These are phyloP conservation scores for Oligia latruncula DNA, from an alignment of 2,888 invertebrate genomes.

Conservation along the genomic window DNA sequence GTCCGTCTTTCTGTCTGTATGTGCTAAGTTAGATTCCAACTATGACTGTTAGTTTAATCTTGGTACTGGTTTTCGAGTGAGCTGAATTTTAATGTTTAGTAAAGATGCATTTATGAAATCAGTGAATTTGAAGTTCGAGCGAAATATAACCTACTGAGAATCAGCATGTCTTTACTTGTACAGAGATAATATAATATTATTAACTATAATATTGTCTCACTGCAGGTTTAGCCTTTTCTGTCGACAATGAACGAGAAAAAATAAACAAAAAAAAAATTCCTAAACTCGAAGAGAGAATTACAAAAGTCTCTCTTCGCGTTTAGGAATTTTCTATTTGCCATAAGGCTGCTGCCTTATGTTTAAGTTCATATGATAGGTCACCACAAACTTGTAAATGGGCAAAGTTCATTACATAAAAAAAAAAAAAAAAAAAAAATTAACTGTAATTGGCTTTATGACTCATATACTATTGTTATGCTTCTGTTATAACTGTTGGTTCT, in stretches of 20 bases:
- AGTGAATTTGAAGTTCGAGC: background rate
- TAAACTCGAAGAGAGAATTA: too few species aligned
- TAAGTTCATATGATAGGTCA: background rate
- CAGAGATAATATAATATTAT: too few species aligned
- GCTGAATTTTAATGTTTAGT: slow-evolving; percentile 19
- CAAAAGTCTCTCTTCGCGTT: too few species aligned
- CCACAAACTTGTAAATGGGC: background rate
- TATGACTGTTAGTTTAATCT: slow-evolving; percentile 34
- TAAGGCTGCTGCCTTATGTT: background rate
- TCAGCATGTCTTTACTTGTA: too few species aligned
- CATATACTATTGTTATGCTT: too few species aligned
- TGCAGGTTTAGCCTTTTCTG: background rate
- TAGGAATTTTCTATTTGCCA: background rate
- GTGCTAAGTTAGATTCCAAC: slow-evolving; percentile 36
- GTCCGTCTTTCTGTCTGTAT: slow-evolving; percentile 44
- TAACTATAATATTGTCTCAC: too few species aligned
- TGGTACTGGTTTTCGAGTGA: slow-evolving; percentile 9
- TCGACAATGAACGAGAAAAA: background rate
- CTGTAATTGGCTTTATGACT: too few species aligned
- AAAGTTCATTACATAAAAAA: background rate
- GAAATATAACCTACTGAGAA: background rate
- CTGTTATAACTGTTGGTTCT: too few species aligned
- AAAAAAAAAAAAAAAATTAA: too few species aligned
- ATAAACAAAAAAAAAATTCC: too few species aligned
- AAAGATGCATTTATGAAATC: slow-evolving; percentile 1